These are phyloP conservation scores for Pipistrellus pipistrellus DNA, from an alignment of 2,797 vertebrate species.

Conservation along the genomic window DNA sequence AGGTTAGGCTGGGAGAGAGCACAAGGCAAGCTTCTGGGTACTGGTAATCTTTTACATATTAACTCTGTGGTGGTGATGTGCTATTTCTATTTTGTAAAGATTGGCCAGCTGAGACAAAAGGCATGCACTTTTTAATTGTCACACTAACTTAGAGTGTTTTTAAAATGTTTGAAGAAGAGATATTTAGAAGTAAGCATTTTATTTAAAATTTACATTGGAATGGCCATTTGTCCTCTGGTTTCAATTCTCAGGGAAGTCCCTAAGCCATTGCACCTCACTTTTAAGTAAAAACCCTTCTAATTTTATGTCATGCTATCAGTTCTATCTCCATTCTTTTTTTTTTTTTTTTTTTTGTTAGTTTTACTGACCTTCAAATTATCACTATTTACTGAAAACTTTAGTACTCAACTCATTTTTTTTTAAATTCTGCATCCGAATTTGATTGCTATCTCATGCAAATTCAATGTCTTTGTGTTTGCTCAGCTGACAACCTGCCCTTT, in stretches of 20 bases:
- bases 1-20: neutral
- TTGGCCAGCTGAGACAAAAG: neutral
- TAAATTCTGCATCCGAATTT: neutral
- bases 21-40: neutral
- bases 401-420: neutral
- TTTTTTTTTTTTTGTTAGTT: neutral
- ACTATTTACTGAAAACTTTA: neutral
- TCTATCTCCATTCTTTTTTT: neutral
- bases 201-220: constrained; percentile 4
- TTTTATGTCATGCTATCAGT: neutral
- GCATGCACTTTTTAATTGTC: neutral
- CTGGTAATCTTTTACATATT: neutral
- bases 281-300: neutral
- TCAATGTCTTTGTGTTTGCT: neutral
- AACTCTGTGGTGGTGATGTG: neutral
- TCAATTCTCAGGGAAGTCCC: neutral
- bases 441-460: neutral
- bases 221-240: neutral
- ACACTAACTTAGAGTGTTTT: neutral
- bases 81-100: neutral
- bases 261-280: neutral
- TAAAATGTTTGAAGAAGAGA: neutral
- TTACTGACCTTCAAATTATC: neutral
- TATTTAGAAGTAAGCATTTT: neutral
- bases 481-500: neutral